Conservation (phyloP, 2,888 invertebrate genomes). For the Pardosa pseudoannulata region DNA sequence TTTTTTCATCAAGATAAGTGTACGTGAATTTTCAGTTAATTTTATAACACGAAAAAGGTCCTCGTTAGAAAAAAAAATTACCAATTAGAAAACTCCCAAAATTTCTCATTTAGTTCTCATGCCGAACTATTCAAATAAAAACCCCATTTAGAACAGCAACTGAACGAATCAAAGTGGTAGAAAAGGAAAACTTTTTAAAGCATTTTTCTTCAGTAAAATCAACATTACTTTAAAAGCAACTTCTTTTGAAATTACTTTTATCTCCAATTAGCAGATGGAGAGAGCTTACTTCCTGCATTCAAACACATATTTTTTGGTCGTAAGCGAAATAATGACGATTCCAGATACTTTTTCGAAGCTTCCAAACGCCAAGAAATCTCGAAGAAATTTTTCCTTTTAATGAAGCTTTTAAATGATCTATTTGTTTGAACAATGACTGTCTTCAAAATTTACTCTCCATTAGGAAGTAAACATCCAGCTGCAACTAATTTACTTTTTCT, state of each 20-base stretch:
- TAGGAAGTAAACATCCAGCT: background rate
- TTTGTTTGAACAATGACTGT: slow-evolving; percentile 1
- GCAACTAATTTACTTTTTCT: background rate
- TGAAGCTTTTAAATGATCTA: slow-evolving; percentile 4
- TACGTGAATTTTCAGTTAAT: too few relatives aligned
- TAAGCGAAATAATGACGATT: background rate
- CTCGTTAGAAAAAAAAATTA: too few relatives aligned
- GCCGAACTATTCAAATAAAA: too few relatives aligned
- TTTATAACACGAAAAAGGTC: too few relatives aligned
- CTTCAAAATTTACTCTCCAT: slow-evolving; percentile 3
- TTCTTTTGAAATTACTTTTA: background rate
- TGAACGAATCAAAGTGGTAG: too few relatives aligned
- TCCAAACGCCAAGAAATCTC: background rate
- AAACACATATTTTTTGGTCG: background rate
- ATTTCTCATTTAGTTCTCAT: too few relatives aligned
- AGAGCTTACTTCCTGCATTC: background rate
- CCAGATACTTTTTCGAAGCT: background rate
- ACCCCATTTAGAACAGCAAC: too few relatives aligned
- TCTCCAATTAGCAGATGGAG: background rate
- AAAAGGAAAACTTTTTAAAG: too few relatives aligned
- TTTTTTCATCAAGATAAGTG: too few relatives aligned
- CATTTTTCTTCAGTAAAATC: too few relatives aligned
- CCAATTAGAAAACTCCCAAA: too few relatives aligned
- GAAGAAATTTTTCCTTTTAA: background rate
- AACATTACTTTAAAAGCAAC: background rate